Conservation (phyloP, 2,113 vertebrate species). For the Pelusios castaneus region DNA sequence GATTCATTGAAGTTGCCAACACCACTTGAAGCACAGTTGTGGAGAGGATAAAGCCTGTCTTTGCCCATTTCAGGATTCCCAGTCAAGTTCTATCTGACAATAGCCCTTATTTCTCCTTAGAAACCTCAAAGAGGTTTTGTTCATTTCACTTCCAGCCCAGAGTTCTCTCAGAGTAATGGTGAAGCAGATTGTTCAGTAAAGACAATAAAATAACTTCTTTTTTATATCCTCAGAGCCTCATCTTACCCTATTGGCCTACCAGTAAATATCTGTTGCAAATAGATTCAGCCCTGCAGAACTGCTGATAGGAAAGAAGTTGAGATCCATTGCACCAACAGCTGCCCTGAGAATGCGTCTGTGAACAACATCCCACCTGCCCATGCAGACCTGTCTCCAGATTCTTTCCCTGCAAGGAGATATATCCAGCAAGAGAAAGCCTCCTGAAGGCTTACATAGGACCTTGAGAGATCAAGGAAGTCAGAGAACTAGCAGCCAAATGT, state of each 20-base stretch:
- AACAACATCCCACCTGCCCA: background rate
- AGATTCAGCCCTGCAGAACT: too few relatives aligned
- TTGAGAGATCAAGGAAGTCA: background rate
- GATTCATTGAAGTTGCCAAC: background rate
- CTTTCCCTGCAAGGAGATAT: background rate
- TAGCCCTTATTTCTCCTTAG: background rate
- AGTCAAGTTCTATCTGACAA: background rate
- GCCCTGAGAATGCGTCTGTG: background rate
- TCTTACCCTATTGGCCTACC: too few relatives aligned
- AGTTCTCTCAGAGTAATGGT: background rate
- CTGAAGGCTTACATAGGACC: background rate
- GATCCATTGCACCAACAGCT: background rate
- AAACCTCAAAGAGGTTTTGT: background rate
- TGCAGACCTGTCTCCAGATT: background rate
- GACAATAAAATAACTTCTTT: too few relatives aligned
- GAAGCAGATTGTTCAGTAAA: background rate
- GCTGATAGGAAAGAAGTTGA: background rate
- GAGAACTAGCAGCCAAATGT: background rate
- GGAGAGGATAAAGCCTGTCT: background rate
- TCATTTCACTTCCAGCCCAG: background rate
- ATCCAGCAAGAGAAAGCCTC: background rate
- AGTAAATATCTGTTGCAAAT: too few relatives aligned
- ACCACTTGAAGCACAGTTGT: background rate
- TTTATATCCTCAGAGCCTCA: too few relatives aligned
- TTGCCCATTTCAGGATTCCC: background rate